A percentile compares a stretch with the other conserved stretches of the same genome.
Conservation (phyloP, 2,888 invertebrate genomes). For the Drosophila ochracea region DNA sequence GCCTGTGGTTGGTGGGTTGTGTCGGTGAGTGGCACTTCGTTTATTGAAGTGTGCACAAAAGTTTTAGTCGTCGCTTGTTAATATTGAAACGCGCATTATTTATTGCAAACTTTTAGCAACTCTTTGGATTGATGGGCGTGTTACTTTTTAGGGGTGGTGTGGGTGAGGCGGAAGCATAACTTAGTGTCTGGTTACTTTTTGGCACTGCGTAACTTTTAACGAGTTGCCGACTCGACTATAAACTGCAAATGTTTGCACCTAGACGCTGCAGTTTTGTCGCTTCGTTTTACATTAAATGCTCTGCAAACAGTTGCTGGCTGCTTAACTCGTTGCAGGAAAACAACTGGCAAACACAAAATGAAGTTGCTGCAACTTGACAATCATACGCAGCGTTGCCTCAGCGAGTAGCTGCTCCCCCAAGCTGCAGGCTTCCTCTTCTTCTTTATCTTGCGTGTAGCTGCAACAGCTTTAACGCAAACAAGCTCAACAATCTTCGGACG, state of each 20-base stretch:
- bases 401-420: constrained; percentile 8
- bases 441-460: not conserved
- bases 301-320: constrained; percentile 49
- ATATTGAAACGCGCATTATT: constrained; percentile 75
- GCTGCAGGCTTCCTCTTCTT: constrained; percentile 2
- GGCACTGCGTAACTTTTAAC: constrained; percentile 66
- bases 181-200: constrained; percentile 28
- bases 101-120: constrained; percentile 73
- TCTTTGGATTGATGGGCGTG: constrained; percentile 64
- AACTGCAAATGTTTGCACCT: constrained; percentile 59
- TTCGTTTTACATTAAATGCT: constrained; percentile 52
- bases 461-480: constrained; percentile 35
- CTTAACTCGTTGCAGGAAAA: constrained; percentile 44
- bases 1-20: not conserved
- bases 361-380: constrained; percentile 50
- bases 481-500: constrained; percentile 11
- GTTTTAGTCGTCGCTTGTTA: constrained; percentile 69
- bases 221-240: constrained; percentile 54
- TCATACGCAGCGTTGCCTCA: constrained; percentile 55
- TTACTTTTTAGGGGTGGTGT: not conserved
- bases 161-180: not conserved
- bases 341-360: constrained; percentile 1
- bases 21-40: constrained; percentile 54
- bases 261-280: constrained; percentile 59
- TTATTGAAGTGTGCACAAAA: constrained; percentile 63